These are phyloP conservation scores for Sitta carolinensis DNA, from an alignment of 2,797 vertebrate genomes.

Conservation along the genomic window DNA sequence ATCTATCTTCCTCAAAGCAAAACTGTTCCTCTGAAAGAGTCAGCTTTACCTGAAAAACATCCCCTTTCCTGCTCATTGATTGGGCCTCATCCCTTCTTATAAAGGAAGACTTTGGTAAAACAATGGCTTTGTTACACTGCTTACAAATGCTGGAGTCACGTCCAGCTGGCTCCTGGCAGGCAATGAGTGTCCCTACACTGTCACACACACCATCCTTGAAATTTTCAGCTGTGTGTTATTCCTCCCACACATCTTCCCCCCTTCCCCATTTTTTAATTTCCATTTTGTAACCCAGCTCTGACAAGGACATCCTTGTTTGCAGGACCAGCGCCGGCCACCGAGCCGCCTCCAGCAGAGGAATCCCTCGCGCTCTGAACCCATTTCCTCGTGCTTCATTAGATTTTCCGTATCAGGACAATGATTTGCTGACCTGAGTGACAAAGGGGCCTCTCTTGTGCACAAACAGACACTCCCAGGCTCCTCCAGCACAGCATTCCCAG, in stretches of 20 bases:
- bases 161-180: background rate
- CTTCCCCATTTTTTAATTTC: background rate
- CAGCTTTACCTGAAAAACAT: background rate
- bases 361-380: background rate
- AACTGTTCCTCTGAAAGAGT: background rate
- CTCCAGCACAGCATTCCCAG: background rate
- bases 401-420: background rate
- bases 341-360: background rate
- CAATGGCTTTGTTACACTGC: background rate
- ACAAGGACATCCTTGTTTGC: background rate
- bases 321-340: background rate
- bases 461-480: background rate
- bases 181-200: background rate
- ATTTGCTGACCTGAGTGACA: background rate
- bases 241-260: background rate
- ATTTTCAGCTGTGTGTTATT: background rate
- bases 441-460: background rate
- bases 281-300: background rate
- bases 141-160: rapidly evolving
- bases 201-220: background rate
- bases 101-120: background rate
- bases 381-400: background rate
- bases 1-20: background rate
- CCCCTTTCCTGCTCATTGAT: rapidly evolving
- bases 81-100: background rate